These are phyloP conservation scores for Hybos culiciformis DNA, from an alignment of 2,888 invertebrate genomes.

Conservation along the genomic window DNA sequence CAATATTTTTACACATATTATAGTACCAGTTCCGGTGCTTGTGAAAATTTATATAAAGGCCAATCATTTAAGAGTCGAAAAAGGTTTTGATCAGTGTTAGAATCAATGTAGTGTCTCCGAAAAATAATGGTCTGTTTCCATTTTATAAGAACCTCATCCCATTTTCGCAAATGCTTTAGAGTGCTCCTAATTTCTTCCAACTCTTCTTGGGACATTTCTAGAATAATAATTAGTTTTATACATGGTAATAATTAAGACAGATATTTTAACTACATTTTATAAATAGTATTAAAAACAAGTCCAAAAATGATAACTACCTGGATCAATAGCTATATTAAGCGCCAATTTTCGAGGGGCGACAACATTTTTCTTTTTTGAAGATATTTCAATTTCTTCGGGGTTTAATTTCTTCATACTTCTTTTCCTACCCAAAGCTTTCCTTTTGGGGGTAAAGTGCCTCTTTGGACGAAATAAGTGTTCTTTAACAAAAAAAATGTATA, in stretches of 20 bases:
- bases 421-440: not conserved
- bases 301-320: not conserved
- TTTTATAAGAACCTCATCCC: not conserved
- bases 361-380: not conserved
- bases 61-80: not conserved
- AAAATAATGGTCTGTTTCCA: not conserved
- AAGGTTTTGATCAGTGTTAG: not conserved
- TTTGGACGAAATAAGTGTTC: not conserved
- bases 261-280: too few relatives aligned
- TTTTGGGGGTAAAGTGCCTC: not conserved
- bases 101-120: not conserved
- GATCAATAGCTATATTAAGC: not conserved
- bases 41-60: conserved; percentile 3
- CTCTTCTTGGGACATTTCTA: not conserved
- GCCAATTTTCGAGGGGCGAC: not conserved
- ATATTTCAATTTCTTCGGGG: not conserved
- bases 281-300: too few relatives aligned
- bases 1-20: not conserved
- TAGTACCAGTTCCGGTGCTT: conserved; percentile 3
- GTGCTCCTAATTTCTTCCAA: not conserved
- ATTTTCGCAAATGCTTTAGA: conserved; percentile 1
- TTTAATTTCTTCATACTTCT: not conserved
- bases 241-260: too few relatives aligned
- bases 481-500: not conserved
- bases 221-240: too few relatives aligned